Conservation (phyloP, 2,113 vertebrate species). For the Heloderma charlesbogerti region DNA sequence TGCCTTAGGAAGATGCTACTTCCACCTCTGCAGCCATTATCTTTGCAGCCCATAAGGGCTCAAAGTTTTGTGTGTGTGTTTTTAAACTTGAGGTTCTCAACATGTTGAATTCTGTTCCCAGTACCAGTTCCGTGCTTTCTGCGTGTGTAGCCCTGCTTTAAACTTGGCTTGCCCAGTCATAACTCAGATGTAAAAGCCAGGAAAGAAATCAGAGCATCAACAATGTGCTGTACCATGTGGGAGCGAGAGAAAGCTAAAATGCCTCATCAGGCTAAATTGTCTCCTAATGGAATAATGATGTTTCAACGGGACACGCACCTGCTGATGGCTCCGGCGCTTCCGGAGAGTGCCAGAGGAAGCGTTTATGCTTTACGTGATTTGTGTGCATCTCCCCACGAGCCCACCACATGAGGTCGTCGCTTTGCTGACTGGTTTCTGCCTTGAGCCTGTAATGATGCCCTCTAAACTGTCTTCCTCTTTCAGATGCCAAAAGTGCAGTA, state of each 20-base stretch:
- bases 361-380: constrained; percentile 54
- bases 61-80: no score
- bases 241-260: constrained; percentile 32
- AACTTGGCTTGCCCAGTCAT: not conserved
- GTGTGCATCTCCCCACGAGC: constrained; percentile 59
- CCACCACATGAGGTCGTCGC: constrained; percentile 62
- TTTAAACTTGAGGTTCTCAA: not conserved
- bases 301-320: constrained; percentile 63
- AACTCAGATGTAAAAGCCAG: constrained; percentile 49
- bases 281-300: constrained; percentile 72
- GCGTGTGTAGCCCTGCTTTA: not conserved
- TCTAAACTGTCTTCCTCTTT: constrained; percentile 51
- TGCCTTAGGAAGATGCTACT: not conserved
- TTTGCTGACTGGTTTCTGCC: not conserved
- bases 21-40: not conserved
- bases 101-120: not conserved
- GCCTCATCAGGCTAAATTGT: constrained; percentile 61
- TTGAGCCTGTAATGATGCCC: not conserved
- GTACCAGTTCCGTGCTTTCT: not conserved
- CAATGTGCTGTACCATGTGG: constrained; percentile 1
- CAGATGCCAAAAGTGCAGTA: constrained; percentile 99
- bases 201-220: constrained; percentile 59
- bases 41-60: not conserved
- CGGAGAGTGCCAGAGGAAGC: constrained; percentile 60
- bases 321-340: constrained; percentile 64